Conservation (phyloP, 1,140 invertebrate species). For the Cherax destructor region DNA sequence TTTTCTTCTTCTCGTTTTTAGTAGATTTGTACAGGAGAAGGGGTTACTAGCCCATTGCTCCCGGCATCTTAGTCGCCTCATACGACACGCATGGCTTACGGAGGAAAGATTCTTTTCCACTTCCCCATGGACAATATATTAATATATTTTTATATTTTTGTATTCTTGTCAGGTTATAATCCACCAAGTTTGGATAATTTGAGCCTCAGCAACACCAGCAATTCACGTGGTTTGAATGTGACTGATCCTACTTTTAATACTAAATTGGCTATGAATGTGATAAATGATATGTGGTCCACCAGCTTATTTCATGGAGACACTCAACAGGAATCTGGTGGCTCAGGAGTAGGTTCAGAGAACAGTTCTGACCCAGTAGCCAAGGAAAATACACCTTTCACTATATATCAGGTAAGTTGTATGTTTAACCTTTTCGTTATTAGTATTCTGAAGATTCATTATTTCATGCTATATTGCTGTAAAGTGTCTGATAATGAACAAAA, state of each 20-base stretch:
- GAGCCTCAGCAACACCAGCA: conserved; percentile 29
- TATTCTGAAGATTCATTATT: too few relatives aligned
- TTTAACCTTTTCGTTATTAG: too few relatives aligned
- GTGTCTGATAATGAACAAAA: too few relatives aligned
- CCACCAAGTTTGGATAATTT: conserved; percentile 8
- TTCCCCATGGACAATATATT: too few relatives aligned
- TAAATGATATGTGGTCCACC: conserved; percentile 70
- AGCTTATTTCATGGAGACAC: conserved; percentile 33
- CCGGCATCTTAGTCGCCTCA: too few relatives aligned
- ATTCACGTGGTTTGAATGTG: conserved; percentile 16
- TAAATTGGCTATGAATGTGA: conserved; percentile 74
- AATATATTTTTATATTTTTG: neutral
- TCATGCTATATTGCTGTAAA: too few relatives aligned
- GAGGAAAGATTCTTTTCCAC: too few relatives aligned
- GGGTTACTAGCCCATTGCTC: too few relatives aligned
- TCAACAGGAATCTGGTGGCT: conserved; percentile 17
- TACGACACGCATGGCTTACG: too few relatives aligned
- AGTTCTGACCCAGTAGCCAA: neutral
- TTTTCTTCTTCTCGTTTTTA: too few relatives aligned
- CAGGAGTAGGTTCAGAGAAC: neutral
- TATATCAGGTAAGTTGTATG: conserved; percentile 41
- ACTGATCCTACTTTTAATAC: conserved; percentile 76
- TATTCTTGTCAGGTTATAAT: neutral
- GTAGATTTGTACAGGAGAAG: too few relatives aligned
- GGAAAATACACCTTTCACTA: conserved; percentile 16